These are phyloP conservation scores for Petrolisthes manimaculis DNA, from an alignment of 2,888 invertebrate genomes.

Conservation along the genomic window DNA sequence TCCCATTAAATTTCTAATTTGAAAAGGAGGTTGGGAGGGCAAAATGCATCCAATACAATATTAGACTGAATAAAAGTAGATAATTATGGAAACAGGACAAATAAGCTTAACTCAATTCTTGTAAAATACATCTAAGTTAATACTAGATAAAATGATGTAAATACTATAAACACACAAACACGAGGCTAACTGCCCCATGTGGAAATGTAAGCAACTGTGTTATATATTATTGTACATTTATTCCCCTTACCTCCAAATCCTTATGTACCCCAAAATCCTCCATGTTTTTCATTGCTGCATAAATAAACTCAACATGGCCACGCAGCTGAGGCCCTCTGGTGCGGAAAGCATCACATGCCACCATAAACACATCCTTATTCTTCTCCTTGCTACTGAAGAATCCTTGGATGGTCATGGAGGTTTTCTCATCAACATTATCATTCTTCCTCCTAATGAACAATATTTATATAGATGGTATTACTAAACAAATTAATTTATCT, in stretches of 20 bases:
- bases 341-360: conserved; percentile 82
- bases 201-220: neutral
- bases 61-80: neutral
- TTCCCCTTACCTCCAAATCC: conserved; percentile 76
- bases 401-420: conserved; percentile 27
- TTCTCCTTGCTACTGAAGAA: conserved; percentile 50
- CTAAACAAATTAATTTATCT: neutral
- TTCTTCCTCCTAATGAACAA: neutral
- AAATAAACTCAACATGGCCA: conserved; percentile 95
- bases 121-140: neutral
- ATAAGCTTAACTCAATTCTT: neutral
- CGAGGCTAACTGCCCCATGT: neutral
- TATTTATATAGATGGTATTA: neutral
- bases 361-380: conserved; percentile 76
- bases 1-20: too few species aligned
- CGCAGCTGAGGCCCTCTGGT: conserved; percentile 78
- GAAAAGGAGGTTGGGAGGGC: too few species aligned
- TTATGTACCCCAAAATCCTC: conserved; percentile 88
- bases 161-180: neutral
- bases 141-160: neutral
- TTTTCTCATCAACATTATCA: neutral
- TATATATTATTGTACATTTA: neutral
- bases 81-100: neutral
- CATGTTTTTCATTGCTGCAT: conserved; percentile 89
- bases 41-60: neutral